Base-by-base conservation (phyloP, 1,140 invertebrate species). In the Pteromalus puparum region DNA sequence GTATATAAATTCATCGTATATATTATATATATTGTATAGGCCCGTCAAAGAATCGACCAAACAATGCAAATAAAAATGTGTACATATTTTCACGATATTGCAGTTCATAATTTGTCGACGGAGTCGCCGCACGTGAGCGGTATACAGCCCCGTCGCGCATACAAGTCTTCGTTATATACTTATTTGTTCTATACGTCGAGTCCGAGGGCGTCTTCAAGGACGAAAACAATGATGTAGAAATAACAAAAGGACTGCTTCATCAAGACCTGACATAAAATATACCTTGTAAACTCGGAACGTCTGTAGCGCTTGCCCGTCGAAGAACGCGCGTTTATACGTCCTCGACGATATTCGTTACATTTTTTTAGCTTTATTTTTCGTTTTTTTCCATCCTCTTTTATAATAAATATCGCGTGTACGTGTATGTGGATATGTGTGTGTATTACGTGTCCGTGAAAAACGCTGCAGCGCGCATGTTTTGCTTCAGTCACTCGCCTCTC, bases 231-330 rank as follows among this genome's bases (percentile, higher is more conserved):
- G 26, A 26, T 42, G 30, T 34, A 6, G 3, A 84, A 84, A 77
- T 65, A 76, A 76, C 38, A 84, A 46, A 72, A 83, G 26, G 48
- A 79, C 48, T 48, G 18, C 30, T 82, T 67, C 74, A 80, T 87
- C 85, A 90, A 91, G 90, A 91, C 90, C 91, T 89, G 90, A 91
- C 90, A 91, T 89, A 91, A 91, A 91, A 90, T 91, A 91, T 91
- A 91, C 91, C 30, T 91, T 91, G 4, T 53, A 90, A 91, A 91
- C 90, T 91, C 88, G 90, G 90, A 91, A 89, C 90, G 88, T 84
- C 86, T 88, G 87, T 90, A 89, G 88, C 87, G 87, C 86, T 90
- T 89, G 83, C 77, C 90, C 89, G 87, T 76, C 75, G 75, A 75
- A 75, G 26, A 75, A 18, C 2, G 65, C 13, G 34, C 38, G 78